Evolutionary conservation across 1,140 invertebrate genomes (phyloP).

Genomic region (Hestina assimilis): DNA sequence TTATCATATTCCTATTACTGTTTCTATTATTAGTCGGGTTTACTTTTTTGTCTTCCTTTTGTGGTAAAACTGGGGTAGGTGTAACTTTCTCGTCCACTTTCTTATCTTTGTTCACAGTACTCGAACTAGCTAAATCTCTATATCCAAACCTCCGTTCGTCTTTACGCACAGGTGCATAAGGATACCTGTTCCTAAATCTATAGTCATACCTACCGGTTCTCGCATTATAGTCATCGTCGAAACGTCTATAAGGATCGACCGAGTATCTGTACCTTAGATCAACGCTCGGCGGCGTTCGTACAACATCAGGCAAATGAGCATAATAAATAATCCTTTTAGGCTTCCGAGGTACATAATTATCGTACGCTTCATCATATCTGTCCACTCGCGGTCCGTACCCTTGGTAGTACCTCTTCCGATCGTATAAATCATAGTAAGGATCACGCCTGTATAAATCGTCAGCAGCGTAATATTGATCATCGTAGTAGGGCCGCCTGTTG

Average conservation of each 20-base stretch:
- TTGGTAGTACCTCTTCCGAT: conserved; percentile 56
- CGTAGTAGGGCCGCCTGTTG: conserved; percentile 59
- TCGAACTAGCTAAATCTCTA: conserved; percentile 63
- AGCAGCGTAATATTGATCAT: conserved; percentile 62
- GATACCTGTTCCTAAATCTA: conserved; percentile 64
- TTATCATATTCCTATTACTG: conserved; percentile 58
- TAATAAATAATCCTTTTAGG: conserved; percentile 77
- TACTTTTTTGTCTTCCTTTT: conserved; percentile 65
- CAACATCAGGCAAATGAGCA: conserved; percentile 74
- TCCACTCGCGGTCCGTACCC: conserved; percentile 63
- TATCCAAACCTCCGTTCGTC: conserved; percentile 66
- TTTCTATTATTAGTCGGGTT: conserved; percentile 35
- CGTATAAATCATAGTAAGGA: conserved; percentile 67
- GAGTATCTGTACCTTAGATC: conserved; percentile 69
- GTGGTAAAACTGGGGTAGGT: conserved; percentile 59
- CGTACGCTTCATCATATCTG: conserved; percentile 68
- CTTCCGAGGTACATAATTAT: conserved; percentile 67
- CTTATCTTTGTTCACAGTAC: conserved; percentile 64
- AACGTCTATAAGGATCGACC: conserved; percentile 63
- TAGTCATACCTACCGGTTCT: conserved; percentile 66
- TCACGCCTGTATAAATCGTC: conserved; percentile 68
- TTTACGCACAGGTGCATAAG: conserved; percentile 66
- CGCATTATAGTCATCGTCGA: conserved; percentile 63
- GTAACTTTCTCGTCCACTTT: conserved; percentile 70
- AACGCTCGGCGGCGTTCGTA: conserved; percentile 69